Evolutionary conservation across 2,888 invertebrate species (phyloP).

Genomic region (Geophilus truncorum): DNA sequence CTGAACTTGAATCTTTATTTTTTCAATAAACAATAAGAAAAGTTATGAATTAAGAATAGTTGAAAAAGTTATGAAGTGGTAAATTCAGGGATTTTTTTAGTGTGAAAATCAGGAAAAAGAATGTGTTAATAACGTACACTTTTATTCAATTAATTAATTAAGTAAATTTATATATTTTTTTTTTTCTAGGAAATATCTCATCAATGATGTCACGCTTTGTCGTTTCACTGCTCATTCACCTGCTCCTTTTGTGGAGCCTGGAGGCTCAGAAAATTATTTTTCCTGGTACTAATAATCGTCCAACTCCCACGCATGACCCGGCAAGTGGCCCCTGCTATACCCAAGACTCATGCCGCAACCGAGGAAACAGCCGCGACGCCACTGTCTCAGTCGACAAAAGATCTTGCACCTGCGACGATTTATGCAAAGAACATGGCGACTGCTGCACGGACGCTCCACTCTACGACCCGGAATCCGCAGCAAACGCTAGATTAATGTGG

Average conservation of each 20-base stretch:
- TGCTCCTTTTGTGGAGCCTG: not conserved
- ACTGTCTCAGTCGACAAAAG: constrained; percentile 40
- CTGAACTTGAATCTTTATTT: too few relatives aligned
- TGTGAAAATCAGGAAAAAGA: too few relatives aligned
- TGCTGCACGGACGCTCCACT: constrained; percentile 50
- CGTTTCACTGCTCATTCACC: not conserved
- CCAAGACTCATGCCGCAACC: not conserved
- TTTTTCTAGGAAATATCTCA: not conserved
- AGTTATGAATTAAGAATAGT: too few relatives aligned
- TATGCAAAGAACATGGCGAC: constrained; percentile 51
- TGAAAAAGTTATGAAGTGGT: too few relatives aligned
- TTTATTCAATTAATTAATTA: not conserved
- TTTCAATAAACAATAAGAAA: too few relatives aligned
- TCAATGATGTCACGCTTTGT: not conserved
- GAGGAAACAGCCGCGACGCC: constrained; percentile 22
- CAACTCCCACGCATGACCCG: not conserved
- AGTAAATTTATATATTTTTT: not conserved
- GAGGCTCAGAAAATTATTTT: not conserved
- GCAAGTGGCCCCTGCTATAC: not conserved
- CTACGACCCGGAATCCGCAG: constrained; percentile 44
- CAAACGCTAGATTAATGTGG: constrained; percentile 43
- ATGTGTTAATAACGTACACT: too few relatives aligned
- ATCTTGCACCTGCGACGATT: constrained; percentile 51
- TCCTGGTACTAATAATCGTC: not conserved
- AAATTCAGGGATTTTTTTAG: too few relatives aligned